A percentile compares a stretch with the other conserved stretches of the same genome.
phyloP scores from a whole-genome alignment of 2,113 vertebrate genomes.

The Myotis lucifugus region DNA sequence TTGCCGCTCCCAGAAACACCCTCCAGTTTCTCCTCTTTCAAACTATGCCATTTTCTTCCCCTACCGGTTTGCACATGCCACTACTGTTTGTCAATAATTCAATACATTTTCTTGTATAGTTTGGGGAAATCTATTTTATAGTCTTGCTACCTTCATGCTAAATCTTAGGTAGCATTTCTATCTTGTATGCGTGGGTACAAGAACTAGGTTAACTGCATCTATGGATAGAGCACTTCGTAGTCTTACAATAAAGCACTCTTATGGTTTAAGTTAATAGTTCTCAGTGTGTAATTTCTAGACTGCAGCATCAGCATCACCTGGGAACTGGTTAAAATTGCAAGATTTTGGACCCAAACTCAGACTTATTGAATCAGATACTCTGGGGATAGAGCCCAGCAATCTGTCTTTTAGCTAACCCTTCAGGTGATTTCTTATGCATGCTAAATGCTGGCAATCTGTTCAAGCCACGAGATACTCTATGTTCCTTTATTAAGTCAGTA shows the following conservation, averaged over 20 bases:
- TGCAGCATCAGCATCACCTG: background rate
- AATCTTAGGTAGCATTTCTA: background rate
- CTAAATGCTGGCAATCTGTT: constrained; percentile 14
- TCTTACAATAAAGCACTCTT: background rate
- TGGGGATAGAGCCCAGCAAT: background rate
- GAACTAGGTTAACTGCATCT: background rate
- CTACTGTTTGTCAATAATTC: constrained; percentile 5
- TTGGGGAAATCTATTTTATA: constrained; percentile 32
- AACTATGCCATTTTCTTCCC: background rate
- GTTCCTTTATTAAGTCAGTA: constrained; percentile 14
- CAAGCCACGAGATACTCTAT: background rate
- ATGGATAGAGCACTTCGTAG: background rate
- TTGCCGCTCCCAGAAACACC: constrained; percentile 34
- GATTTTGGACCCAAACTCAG: background rate
- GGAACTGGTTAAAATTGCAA: background rate
- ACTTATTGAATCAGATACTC: constrained; percentile 22
- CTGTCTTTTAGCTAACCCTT: background rate
- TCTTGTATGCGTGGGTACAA: background rate
- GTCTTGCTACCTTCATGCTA: background rate
- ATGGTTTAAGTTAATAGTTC: background rate
- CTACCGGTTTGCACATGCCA: background rate
- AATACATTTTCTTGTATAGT: background rate
- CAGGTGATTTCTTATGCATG: background rate
- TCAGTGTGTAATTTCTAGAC: background rate
- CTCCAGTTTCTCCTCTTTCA: background rate